Percentiles rank a stretch among this genome's conserved stretches.
phyloP scores from a whole-genome alignment of 2,113 vertebrate genomes.

The Perca schrenkii region DNA sequence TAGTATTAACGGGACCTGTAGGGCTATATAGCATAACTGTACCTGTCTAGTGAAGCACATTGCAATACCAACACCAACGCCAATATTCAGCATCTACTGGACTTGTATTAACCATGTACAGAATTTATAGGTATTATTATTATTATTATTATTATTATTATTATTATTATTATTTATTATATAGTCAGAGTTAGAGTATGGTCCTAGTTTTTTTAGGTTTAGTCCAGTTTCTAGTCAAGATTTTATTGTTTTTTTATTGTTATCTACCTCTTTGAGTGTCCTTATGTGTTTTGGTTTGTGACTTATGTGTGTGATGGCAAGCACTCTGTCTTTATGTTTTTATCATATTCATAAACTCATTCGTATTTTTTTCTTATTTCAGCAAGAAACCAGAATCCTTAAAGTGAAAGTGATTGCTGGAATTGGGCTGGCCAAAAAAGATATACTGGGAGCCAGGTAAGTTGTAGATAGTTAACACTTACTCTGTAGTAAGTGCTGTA shows the following conservation, averaged over 20 bases:
- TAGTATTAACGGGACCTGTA: neutral
- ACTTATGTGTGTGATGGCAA: neutral
- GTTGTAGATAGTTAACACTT: conserved; percentile 31
- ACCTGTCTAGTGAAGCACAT: neutral
- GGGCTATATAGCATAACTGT: too few species aligned
- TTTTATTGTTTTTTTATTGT: neutral
- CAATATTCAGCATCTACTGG: neutral
- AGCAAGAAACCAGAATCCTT: conserved; percentile 90
- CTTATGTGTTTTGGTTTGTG: neutral
- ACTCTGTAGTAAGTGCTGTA: too few species aligned
- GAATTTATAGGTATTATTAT: neutral
- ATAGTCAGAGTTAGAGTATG: neutral
- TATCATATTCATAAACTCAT: neutral
- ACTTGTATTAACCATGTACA: neutral
- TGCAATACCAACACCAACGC: neutral
- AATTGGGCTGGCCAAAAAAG: conserved; percentile 96
- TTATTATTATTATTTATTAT: too few species aligned
- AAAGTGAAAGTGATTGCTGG: conserved; percentile 93
- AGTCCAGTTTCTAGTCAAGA: neutral
- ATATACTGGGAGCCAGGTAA: conserved; percentile 97
- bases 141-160: neutral
- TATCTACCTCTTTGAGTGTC: neutral
- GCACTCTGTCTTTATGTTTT: neutral
- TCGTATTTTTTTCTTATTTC: conserved; percentile 51
- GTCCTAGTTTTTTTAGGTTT: too few species aligned